Base-by-base conservation (phyloP, 2,888 invertebrate species). In the Hyalella azteca region DNA sequence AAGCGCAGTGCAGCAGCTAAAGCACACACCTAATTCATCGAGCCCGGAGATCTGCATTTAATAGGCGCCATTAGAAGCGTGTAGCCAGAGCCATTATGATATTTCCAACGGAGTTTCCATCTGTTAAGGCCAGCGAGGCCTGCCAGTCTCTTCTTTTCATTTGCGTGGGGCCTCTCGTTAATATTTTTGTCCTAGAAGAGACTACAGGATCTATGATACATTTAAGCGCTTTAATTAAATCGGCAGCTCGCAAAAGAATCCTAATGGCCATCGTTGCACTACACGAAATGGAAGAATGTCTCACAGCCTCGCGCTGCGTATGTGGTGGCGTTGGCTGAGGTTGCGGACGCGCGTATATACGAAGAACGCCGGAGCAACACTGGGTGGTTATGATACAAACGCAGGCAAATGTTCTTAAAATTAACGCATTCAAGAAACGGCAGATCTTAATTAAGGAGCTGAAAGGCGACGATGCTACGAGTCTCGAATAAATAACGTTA, bases 161-260 rank as follows among this genome's bases (percentile, higher is more conserved):
- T 66, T 66, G 32, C 36, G 36, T 32, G 32, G 22, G 36, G 66
- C 66, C 66, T 66, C 66, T 66, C 66, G 66, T 66, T 66, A 66
- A 66, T 66, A 66, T 66, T 66, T 66, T 66, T 66, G 66, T 36
- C 36, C 29, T 36, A 66, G 54, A 66, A 66, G 66, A 66, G 66
- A 66, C 66, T 66, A 66, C 66, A 66, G 66, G 66, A 66, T 66
- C 66, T 66, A 66, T 66, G 66, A 66, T 66, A 66, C 66, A 66
- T 66, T 66, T 36, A 66, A 66, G 66, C 66, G 66, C 66, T 66
- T 36, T 66, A 66, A 66, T 66, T 66, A 66, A 66, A 66, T 66
- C 66, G 66, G 66, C 32, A 66, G 66, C 66, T 29, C 29, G 36
- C 66, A 66, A 66, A 66, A 66, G 66, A 66, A 66, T 29, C 36